A percentile compares a stretch with the other conserved stretches of the same genome.
Evolutionary conservation across 2,113 vertebrate genomes (phyloP).

Genomic region (Thinocorus orbignyianus): DNA sequence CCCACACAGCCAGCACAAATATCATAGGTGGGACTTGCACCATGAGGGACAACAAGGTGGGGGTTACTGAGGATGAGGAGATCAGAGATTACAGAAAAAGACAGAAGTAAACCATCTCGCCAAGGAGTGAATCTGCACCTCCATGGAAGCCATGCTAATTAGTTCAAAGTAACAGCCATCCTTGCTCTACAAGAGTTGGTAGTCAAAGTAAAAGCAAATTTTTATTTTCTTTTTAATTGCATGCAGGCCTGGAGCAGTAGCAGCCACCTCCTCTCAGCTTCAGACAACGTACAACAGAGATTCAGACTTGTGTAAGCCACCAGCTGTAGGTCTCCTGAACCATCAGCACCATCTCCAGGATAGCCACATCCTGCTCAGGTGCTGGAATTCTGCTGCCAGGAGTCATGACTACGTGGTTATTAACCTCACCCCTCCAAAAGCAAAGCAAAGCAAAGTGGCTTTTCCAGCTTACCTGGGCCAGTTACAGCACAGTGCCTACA

Average conservation of each 20-base stretch:
- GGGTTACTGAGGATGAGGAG: not conserved
- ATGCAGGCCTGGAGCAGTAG: not conserved
- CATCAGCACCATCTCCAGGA: not conserved
- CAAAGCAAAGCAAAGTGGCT: not conserved
- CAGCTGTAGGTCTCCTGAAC: not conserved
- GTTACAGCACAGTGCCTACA: not conserved
- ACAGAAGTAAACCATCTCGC: not conserved
- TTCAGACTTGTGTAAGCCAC: not conserved
- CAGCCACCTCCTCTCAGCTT: not conserved
- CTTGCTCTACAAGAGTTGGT: not conserved
- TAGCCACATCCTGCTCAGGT: not conserved
- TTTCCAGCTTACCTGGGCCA: not conserved
- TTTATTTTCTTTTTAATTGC: not conserved
- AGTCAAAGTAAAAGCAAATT: not conserved
- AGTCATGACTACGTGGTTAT: rapidly evolving
- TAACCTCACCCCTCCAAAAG: not conserved
- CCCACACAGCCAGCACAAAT: not conserved
- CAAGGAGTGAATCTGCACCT: not conserved
- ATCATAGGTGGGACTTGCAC: not conserved
- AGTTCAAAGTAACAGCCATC: not conserved
- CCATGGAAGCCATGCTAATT: not conserved
- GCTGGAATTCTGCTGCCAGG: not conserved
- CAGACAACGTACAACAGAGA: not conserved
- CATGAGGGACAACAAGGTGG: not conserved
- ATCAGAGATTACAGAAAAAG: not conserved